Evolutionary conservation across 2,797 vertebrate species (phyloP), one percentile per base, ranked within the genome.

Genomic region (Phoebastria nigripes): DNA sequence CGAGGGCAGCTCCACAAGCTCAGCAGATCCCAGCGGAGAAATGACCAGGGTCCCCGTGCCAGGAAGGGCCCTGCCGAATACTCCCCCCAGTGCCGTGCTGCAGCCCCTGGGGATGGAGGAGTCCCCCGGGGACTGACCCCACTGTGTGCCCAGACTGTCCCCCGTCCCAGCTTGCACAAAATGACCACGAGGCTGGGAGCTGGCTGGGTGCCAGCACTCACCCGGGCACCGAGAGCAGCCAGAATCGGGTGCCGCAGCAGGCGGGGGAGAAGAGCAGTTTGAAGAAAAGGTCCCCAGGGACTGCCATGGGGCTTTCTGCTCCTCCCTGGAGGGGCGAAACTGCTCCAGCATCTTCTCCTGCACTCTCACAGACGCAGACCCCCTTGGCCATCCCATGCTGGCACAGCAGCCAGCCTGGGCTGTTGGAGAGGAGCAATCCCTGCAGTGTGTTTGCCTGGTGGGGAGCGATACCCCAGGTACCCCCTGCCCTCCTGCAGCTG

Each of bases 191-290:
- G 54, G 66, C 70, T 13, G 8, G 81, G 71, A 94, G 84, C 82
- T 96, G 96, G 96, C 93, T 0, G 1, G 35, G 56, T 82, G 82
- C 96, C 96, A 96, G 84, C 2, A 1, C 87, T 96, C 1, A 3
- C 91, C 94, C 4, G 12, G 94, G 90, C 84, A 79, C 87, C 0
- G 37, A 84, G 73, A 92, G 61, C 93, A 84, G 84, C 61, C 31
- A 24, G 87, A 89, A 82, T 56, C 25, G 31, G 93, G 93, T 95
- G 93, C 92, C 51, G 87, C 96, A 96, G 93, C 56, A 37, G 37
- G 84, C 35, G 31, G 54, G 37, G 62, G 70, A 82, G 84, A 87
- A 82, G 10, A 84, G n/a, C 81, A 52, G 5, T 18, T 82, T 62
- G 35, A n/a, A 59, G 19, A 31, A 61, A 46, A 71, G 24, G 67